phyloP scores from a whole-genome alignment of 37 sponge, comb jelly and placozoan genomes.

The Geodia barretti region DNA sequence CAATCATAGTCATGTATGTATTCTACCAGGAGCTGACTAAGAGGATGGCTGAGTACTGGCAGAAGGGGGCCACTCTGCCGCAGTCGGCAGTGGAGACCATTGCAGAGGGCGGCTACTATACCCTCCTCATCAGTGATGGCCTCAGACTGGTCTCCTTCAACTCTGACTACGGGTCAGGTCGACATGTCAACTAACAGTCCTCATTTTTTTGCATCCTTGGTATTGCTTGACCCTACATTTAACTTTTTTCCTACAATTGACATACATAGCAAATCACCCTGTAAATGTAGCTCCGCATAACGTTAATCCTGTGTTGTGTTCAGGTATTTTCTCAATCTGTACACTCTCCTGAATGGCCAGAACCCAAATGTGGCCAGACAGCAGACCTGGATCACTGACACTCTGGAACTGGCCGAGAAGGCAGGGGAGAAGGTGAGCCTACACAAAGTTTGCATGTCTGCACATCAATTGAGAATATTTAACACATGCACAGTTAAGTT shows the following conservation, averaged over 20 bases:
- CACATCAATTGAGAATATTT: too few species aligned
- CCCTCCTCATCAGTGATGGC: constrained; percentile 28
- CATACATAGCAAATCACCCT: too few species aligned
- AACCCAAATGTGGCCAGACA: constrained; percentile 28
- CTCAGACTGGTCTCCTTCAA: constrained; percentile 73
- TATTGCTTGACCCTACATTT: too few species aligned
- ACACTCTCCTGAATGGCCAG: constrained; percentile 60
- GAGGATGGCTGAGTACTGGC: constrained; percentile 56
- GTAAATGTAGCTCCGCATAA: too few species aligned
- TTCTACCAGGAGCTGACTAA: constrained; percentile 52
- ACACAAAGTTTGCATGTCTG: too few species aligned
- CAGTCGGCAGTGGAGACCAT: constrained; percentile 37
- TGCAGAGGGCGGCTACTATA: constrained; percentile 70
- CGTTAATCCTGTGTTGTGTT: too few species aligned
- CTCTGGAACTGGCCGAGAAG: constrained; percentile 37
- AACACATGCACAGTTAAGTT: too few species aligned
- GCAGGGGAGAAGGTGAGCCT: constrained; percentile 66
- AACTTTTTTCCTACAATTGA: too few species aligned
- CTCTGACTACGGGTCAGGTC: constrained; percentile 67
- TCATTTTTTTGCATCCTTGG: too few species aligned
- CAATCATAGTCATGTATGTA: too few species aligned
- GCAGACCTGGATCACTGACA: constrained; percentile 52
- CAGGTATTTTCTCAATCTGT: constrained; percentile 66
- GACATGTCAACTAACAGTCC: too few species aligned
- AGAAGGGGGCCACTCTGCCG: constrained; percentile 43